phyloP scores from a whole-genome alignment of 2,113 vertebrate genomes.

The Xiphorhynchus elegans region DNA sequence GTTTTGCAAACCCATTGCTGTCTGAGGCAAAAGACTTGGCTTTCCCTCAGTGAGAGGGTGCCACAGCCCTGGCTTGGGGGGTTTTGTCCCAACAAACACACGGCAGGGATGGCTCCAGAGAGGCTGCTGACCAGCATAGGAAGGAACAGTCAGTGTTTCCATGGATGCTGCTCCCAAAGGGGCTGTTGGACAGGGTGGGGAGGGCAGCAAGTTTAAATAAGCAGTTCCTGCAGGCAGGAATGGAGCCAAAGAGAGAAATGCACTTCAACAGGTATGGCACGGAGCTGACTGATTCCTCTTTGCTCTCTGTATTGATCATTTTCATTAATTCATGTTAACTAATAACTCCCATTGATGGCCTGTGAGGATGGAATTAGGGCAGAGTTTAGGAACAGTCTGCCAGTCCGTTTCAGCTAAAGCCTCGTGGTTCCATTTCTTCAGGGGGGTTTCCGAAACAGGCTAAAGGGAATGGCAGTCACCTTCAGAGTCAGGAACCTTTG shows the following conservation, averaged over 20 bases:
- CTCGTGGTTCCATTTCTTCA: background rate
- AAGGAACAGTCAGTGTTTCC: background rate
- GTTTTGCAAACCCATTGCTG: background rate
- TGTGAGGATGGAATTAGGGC: background rate
- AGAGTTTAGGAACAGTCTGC: background rate
- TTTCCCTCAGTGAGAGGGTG: background rate
- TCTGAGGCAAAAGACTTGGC: background rate
- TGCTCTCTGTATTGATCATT: background rate
- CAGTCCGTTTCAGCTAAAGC: fast-evolving
- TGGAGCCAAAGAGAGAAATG: background rate
- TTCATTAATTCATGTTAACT: background rate
- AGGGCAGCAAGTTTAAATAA: background rate
- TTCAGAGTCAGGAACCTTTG: background rate
- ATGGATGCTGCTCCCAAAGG: background rate
- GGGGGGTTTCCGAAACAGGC: background rate
- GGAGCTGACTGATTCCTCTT: background rate
- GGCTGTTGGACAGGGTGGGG: fast-evolving
- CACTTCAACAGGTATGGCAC: background rate
- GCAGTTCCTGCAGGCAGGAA: background rate
- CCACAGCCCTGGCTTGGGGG: fast-evolving
- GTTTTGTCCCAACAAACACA: background rate
- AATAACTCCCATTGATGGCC: background rate
- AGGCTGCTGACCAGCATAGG: background rate
- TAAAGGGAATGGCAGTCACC: background rate
- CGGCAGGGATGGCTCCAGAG: background rate